Evolutionary conservation across 1,140 invertebrate species (phyloP), one percentile per base, ranked within the genome.

Genomic region (Adoxophyes honmai): DNA sequence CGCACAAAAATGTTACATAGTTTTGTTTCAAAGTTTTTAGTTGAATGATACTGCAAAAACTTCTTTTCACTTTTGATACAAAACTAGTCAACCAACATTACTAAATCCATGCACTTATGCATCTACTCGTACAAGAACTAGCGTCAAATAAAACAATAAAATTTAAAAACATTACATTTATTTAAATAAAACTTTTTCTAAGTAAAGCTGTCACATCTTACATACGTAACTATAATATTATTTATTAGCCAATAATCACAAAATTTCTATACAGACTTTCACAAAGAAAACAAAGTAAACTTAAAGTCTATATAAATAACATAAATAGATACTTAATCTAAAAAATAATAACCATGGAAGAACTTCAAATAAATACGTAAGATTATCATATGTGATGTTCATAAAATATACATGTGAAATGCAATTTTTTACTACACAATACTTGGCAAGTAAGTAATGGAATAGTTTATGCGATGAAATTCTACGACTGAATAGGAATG

Each of bases 161-260:
- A 65, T 71, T 73, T 70, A 74, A 74, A 75, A 75, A 75, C 65
- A 76, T 78, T 76, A 84, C 75, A 76, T 79, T 81, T 80, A 82
- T 82, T 81, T 81, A 81, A 87, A 86, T 81, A 78, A 81, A 82
- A 78, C 75, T 86, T 83, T 78, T 76, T 81, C 82, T 86, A 88
- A 74, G 70, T 86, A 86, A 88, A 88, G 85, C 85, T 88, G 81
- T 88, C 81, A 85, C 81, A 86, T 85, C 76, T 86, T 84, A 87
- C 74, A 72, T 78, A 78, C 42, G 73, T 74, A 66, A 75, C 75
- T 69, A 70, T 57, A 69, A 66, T 68, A 72, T 69, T 13, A 52
- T 35, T 73, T 77, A 78, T 70, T 68, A 73, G 80, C 78, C 81
- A 87, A 84, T 81, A 74, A 83, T 78, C 78, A 83, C 69, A 82